Conservation (phyloP, 2,797 vertebrate genomes). For the Pitangus sulphuratus region DNA sequence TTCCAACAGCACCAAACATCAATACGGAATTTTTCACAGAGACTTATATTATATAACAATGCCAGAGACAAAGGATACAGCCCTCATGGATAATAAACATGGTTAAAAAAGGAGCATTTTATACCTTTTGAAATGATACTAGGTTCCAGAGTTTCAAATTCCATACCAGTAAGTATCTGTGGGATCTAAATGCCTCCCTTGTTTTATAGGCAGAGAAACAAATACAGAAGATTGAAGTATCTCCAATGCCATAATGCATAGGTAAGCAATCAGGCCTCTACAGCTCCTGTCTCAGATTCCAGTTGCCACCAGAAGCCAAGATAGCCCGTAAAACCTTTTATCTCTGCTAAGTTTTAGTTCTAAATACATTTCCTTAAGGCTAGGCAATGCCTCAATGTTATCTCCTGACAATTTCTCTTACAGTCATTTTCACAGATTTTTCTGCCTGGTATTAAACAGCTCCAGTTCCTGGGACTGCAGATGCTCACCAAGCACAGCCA, state of each 20-base stretch:
- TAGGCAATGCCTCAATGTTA: background rate
- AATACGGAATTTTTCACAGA: background rate
- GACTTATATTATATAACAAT: background rate
- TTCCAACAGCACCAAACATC: background rate
- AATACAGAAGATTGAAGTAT: background rate
- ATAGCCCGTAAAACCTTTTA: background rate
- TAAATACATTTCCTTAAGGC: background rate
- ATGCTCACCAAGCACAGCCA: background rate
- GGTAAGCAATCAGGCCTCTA: background rate
- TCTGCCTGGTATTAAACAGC: background rate
- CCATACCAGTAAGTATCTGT: background rate
- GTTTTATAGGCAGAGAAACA: background rate
- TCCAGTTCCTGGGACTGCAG: background rate
- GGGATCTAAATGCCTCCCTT: background rate
- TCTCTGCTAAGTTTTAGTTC: background rate
- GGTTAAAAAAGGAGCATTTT: background rate
- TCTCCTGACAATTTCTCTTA: background rate
- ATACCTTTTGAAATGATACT: background rate
- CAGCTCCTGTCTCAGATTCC: background rate
- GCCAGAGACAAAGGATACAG: background rate
- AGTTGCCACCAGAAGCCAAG: background rate
- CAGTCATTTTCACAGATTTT: background rate
- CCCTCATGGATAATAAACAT: background rate
- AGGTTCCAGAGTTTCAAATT: background rate
- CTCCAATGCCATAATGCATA: background rate